Evolutionary conservation across 2,113 vertebrate genomes (phyloP).

Genomic region (Gambusia holbrooki): DNA sequence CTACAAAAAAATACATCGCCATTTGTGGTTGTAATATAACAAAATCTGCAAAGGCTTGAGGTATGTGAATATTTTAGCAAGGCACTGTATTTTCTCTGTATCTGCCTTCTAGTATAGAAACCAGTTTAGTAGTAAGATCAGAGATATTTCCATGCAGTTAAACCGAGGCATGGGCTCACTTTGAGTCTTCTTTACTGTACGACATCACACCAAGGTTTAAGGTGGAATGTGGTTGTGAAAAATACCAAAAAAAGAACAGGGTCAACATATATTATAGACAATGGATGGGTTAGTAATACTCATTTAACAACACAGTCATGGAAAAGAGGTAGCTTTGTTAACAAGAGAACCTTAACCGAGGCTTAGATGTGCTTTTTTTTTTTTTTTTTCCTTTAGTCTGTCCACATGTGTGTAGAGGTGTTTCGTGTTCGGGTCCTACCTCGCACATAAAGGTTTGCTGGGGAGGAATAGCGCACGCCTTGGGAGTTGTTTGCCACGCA

Average conservation of each 20-base stretch:
- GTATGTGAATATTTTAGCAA: background rate
- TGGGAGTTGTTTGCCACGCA: slow-evolving; percentile 97
- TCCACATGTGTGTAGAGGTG: slow-evolving; percentile 33
- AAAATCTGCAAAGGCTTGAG: background rate
- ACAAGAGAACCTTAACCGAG: slow-evolving; percentile 30
- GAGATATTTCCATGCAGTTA: slow-evolving; percentile 74
- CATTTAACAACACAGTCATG: slow-evolving; percentile 48
- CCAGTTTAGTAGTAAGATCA: slow-evolving; percentile 63
- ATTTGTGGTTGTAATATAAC: background rate
- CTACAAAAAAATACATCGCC: background rate
- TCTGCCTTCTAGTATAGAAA: slow-evolving; percentile 69
- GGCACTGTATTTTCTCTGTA: slow-evolving; percentile 7
- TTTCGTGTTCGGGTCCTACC: slow-evolving; percentile 86
- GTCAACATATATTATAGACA: slow-evolving; percentile 70
- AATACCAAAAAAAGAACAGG: slow-evolving; percentile 63
- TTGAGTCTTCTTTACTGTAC: slow-evolving; percentile 7
- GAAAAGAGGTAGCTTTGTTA: slow-evolving; percentile 41
- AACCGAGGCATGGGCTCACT: slow-evolving; percentile 58
- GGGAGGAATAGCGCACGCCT: slow-evolving; percentile 96
- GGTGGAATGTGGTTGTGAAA: slow-evolving; percentile 65
- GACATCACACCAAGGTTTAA: slow-evolving; percentile 67
- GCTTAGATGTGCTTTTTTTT: slow-evolving; percentile 4
- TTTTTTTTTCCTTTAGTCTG: slow-evolving; percentile 21
- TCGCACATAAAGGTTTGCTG: slow-evolving; percentile 99
- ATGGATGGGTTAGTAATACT: slow-evolving; percentile 77